Percentiles rank a stretch among this genome's conserved stretches.
Conservation (phyloP, 2,888 invertebrate genomes). For the Xylocampa areola region DNA sequence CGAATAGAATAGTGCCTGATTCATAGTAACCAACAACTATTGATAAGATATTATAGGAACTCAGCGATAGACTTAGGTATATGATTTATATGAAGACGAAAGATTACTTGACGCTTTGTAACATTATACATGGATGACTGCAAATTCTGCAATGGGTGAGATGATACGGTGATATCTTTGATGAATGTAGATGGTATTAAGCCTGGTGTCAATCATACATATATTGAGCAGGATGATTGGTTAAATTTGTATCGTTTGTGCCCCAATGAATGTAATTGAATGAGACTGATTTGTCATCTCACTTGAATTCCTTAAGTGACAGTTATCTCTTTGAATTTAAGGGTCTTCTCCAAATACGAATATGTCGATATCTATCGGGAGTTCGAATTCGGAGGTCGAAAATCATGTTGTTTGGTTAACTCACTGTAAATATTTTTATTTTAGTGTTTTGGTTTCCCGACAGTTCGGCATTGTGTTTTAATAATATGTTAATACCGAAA, state of each 20-base stretch:
- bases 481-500: too few species aligned
- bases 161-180: conserved; percentile 2
- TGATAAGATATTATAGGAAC: background rate
- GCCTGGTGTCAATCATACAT: conserved; percentile 1
- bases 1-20: too few species aligned
- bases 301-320: background rate
- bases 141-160: conserved; percentile 1
- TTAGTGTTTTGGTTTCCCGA: too few species aligned
- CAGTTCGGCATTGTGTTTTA: too few species aligned
- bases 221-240: conserved; percentile 6
- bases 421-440: too few species aligned
- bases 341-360: background rate
- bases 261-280: conserved; percentile 11
- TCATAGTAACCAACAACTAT: too few species aligned
- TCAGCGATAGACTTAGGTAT: too few species aligned
- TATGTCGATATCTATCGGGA: too few species aligned
- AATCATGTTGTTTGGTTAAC: too few species aligned
- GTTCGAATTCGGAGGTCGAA: too few species aligned
- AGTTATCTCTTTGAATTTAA: background rate
- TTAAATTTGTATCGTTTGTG: conserved; percentile 2
- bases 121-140: background rate
- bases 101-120: background rate
- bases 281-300: conserved; percentile 1
- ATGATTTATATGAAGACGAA: background rate
- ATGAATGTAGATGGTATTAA: background rate